Evolutionary conservation across 2,888 invertebrate genomes (phyloP), one percentile per base, ranked within the genome.

Genomic region (Lepidochrysops patricia): DNA sequence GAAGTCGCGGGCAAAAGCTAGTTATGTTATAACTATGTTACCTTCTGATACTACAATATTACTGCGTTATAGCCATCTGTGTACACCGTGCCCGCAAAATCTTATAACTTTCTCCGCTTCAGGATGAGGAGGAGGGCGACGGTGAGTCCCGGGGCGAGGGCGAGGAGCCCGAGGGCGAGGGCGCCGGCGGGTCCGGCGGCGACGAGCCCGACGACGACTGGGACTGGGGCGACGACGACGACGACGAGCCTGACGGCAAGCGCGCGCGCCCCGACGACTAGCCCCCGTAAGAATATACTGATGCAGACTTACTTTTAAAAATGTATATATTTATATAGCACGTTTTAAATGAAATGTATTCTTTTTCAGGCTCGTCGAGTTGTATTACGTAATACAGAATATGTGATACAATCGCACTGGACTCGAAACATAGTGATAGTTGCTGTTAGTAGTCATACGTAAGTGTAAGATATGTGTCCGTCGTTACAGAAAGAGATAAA

Each of bases 211-310:
- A 80, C 0, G 82, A 80, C 0, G 78, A 79, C n/a, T 61, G 57
- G 56, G 86, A 85, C 62, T 85, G 85, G 87, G 86, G 85, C 82
- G 84, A 84, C 2, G 84, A 85, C 0, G 85, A 85, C 0, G 84
- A 83, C 1, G 86, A 84, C 23, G 84, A 82, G 43, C 77, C 64
- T 0, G 78, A 80, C 2, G 62, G 61, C 62, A 86, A 86, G 76
- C 77, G 74, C 59, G 56, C 56, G 32, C 77, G 71, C 62, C 58
- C 67, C 48, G 61, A 65, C 23, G 68, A 68, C 58, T 69, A 66
- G 62, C 61, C 50, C 25, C 29, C 57, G 60, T n/a, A 13, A 50
- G 60, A 34, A 2, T 34, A 6, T 34, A 6, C 58, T 27, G n/a
- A n/a, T n/a, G n/a, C n/a, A n/a, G n/a, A n/a, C n/a, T n/a, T n/a